Percentiles rank a stretch among this genome's conserved stretches.
Evolutionary conservation across 35 echinoderm and acorn worm species (phyloP).

Genomic region (Lytechinus pictus): DNA sequence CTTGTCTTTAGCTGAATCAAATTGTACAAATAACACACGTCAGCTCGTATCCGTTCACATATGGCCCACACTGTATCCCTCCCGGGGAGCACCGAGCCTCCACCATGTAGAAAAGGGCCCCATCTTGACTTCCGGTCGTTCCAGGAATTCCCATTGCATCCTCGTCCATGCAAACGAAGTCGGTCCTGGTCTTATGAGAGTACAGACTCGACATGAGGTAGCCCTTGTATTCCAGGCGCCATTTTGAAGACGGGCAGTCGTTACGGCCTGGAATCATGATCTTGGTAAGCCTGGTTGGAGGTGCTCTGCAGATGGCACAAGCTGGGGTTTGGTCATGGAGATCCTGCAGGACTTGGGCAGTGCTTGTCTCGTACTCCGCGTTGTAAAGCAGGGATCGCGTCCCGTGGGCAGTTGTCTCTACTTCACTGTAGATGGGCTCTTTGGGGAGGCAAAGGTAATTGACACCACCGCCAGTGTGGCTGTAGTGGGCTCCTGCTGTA

Average conservation of each 20-base stretch:
- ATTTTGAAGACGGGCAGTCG: slow-evolving; percentile 49
- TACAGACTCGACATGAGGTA: slow-evolving; percentile 53
- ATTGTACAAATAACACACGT: slow-evolving; percentile 69
- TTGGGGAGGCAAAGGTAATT: slow-evolving; percentile 68
- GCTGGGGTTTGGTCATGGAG: slow-evolving; percentile 46
- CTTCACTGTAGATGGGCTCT: slow-evolving; percentile 37
- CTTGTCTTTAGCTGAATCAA: not conserved
- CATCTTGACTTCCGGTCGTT: slow-evolving; percentile 34
- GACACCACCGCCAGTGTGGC: slow-evolving; percentile 24
- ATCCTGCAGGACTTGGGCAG: not conserved
- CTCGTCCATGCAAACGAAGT: slow-evolving; percentile 59
- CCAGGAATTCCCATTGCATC: slow-evolving; percentile 36
- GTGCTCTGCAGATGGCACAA: slow-evolving; percentile 66
- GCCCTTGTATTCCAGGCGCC: slow-evolving; percentile 60
- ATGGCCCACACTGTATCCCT: slow-evolving; percentile 62
- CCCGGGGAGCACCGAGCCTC: slow-evolving; percentile 51
- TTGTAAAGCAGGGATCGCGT: slow-evolving; percentile 47
- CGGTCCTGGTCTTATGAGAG: slow-evolving; percentile 21
- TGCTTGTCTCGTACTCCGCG: slow-evolving; percentile 43
- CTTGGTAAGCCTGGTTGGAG: not conserved
- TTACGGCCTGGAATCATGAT: slow-evolving; percentile 58
- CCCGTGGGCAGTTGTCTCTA: not conserved
- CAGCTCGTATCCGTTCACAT: slow-evolving; percentile 60
- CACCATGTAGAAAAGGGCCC: slow-evolving; percentile 57
- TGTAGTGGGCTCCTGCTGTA: not conserved